Conservation (phyloP, 2,888 invertebrate species). For the Leptura quadrifasciata region DNA sequence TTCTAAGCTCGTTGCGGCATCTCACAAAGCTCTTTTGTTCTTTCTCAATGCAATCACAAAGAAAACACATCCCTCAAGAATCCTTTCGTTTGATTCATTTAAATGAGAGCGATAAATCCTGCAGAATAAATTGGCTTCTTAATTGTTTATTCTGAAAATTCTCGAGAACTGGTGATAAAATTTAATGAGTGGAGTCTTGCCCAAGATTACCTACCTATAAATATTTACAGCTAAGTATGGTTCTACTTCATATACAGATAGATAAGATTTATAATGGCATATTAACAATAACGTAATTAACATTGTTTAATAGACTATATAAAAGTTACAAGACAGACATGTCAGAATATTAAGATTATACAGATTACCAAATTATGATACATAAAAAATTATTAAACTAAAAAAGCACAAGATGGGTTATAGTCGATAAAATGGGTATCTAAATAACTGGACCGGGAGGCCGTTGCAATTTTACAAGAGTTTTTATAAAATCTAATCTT, state of each 20-base stretch:
- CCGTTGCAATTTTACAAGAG: too few relatives aligned
- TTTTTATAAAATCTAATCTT: too few relatives aligned
- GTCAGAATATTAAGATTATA: too few relatives aligned
- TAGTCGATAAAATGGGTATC: too few relatives aligned
- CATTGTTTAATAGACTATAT: too few relatives aligned
- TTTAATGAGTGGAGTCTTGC: slow-evolving; percentile 19
- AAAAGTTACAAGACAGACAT: too few relatives aligned
- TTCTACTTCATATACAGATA: not conserved
- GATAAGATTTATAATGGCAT: too few relatives aligned
- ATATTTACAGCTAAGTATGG: slow-evolving; percentile 23
- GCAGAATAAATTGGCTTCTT: slow-evolving; percentile 44
- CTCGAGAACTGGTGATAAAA: slow-evolving; percentile 25
- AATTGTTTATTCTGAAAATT: slow-evolving; percentile 40
- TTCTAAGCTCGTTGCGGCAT: slow-evolving; percentile 27
- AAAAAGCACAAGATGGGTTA: too few relatives aligned
- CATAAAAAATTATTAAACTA: too few relatives aligned
- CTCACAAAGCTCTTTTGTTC: slow-evolving; percentile 36
- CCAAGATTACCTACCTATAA: slow-evolving; percentile 36
- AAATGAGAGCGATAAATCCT: slow-evolving; percentile 45
- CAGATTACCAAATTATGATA: too few relatives aligned
- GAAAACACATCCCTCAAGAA: slow-evolving; percentile 39
- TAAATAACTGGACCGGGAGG: too few relatives aligned
- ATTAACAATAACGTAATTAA: too few relatives aligned
- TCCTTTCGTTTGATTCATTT: slow-evolving; percentile 45
- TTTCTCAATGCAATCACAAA: slow-evolving; percentile 33